Evolutionary conservation across 2,888 invertebrate species (phyloP).

Genomic region (Geotrupes spiniger): DNA sequence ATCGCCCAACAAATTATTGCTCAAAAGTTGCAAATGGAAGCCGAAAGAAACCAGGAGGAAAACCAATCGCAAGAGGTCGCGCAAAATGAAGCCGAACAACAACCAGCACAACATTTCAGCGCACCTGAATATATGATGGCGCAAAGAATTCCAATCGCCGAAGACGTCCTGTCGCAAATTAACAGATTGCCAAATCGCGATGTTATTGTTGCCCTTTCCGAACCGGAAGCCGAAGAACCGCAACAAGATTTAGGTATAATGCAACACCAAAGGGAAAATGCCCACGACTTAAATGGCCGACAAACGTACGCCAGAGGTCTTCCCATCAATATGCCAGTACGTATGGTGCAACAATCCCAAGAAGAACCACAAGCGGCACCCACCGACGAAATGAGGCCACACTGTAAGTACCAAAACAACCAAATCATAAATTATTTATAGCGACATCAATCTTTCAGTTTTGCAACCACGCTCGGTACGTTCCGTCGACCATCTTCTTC

Average conservation of each 20-base stretch:
- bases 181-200: slow-evolving; percentile 47
- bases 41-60: slow-evolving; percentile 41
- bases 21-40: slow-evolving; percentile 46
- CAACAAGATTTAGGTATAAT: slow-evolving; percentile 10
- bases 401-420: slow-evolving; percentile 62
- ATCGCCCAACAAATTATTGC: slow-evolving; percentile 50
- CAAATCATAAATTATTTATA: not conserved
- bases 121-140: slow-evolving; percentile 17
- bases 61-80: slow-evolving; percentile 32
- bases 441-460: slow-evolving; percentile 63
- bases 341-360: slow-evolving; percentile 27
- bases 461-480: slow-evolving; percentile 75
- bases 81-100: slow-evolving; percentile 22
- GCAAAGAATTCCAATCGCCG: slow-evolving; percentile 49
- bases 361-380: slow-evolving; percentile 42
- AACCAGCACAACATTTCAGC: slow-evolving; percentile 19
- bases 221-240: slow-evolving; percentile 33
- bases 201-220: slow-evolving; percentile 44
- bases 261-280: not conserved
- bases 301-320: slow-evolving; percentile 32
- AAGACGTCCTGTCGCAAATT: slow-evolving; percentile 48
- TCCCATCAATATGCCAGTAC: slow-evolving; percentile 6
- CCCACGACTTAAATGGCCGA: slow-evolving; percentile 41
- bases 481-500: slow-evolving; percentile 46
- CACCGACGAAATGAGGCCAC: slow-evolving; percentile 65